Evolutionary conservation across 2,888 invertebrate genomes (phyloP), one percentile per base, ranked within the genome.

Genomic region (Automeris io): DNA sequence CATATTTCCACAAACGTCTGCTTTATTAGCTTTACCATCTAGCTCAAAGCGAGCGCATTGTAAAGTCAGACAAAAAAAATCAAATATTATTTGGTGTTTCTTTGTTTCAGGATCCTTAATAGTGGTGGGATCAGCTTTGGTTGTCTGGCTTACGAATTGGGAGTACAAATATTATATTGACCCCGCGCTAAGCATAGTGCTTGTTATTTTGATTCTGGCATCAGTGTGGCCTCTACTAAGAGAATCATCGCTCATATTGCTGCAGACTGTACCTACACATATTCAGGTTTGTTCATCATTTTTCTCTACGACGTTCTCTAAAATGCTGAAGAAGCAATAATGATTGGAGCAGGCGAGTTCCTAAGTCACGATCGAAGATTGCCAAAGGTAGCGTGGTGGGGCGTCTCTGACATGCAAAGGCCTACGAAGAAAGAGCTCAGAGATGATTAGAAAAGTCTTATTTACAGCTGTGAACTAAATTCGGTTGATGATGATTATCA

Each of bases 231-330:
- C 97, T 4, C 81, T 97, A 48, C 85, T 99, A 35, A 91, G 95
- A 57, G 98, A 98, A 76, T 98, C 98, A 0, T 97, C 98, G 2
- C 88, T 97, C 47, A 98, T 99, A 64, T 86, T 99, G 43, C 88
- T 99, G 34, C 99, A 99, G 86, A 98, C 98, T n/a, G 98, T 98
- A 42, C 99, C 99, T 35, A 97, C 97, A 9, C 98, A 98, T 77
- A 97, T 99, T 66, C 95, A 96, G 86, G 91, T 33, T 16, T 18
- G 4, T 9, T 5, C 18, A 9, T 8, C 22, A 5, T 23, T n/a
- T 5, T 23, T 23, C 22, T 3, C 22, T n/a, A n/a, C n/a, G n/a
- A n/a, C n/a, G n/a, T n/a, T n/a, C n/a, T n/a, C n/a, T n/a, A n/a
- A n/a, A n/a, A n/a, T n/a, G n/a, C n/a, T n/a, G n/a, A n/a, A n/a